Evolutionary conservation across 1,140 invertebrate species (phyloP).

Genomic region (Drosophila rhopaloa): DNA sequence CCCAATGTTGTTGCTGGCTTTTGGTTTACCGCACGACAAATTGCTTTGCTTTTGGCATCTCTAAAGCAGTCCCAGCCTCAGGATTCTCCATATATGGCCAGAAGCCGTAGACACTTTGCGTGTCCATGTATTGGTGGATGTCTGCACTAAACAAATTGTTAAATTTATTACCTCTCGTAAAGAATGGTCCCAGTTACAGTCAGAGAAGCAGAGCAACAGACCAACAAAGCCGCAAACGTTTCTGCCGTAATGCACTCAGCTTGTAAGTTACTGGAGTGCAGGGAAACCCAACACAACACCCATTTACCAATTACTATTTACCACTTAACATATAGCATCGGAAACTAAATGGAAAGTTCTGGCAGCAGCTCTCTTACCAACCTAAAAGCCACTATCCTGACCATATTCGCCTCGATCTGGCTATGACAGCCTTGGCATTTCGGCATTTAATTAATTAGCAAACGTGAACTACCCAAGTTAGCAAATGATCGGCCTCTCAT

Average conservation of each 20-base stretch:
- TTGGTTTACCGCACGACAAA: conserved; percentile 78
- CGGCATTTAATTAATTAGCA: conserved; percentile 75
- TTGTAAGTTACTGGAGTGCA: conserved; percentile 11
- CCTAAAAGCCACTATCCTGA: conserved; percentile 1
- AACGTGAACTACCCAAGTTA: conserved; percentile 59
- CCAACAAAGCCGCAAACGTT: conserved; percentile 23
- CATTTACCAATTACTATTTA: conserved; percentile 4
- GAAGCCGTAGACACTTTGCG: conserved; percentile 72
- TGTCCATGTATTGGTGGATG: conserved; percentile 51
- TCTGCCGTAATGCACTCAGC: conserved; percentile 46
- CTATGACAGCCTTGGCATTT: conserved; percentile 66
- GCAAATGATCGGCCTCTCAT: conserved; percentile 55
- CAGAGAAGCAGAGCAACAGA: conserved; percentile 36
- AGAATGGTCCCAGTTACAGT: conserved; percentile 73
- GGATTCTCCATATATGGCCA: conserved; percentile 70
- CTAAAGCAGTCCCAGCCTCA: conserved; percentile 55
- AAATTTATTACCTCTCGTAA: conserved; percentile 80
- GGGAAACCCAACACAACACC: background rate
- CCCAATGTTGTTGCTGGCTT: conserved; percentile 53
- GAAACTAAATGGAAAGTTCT: conserved; percentile 30
- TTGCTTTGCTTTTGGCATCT: conserved; percentile 79
- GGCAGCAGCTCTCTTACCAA: conserved; percentile 22
- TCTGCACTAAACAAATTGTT: conserved; percentile 80
- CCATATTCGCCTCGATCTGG: conserved; percentile 50
- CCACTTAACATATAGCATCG: background rate